Conservation (phyloP, 2,888 invertebrate species). For the Sesamia inferens region DNA sequence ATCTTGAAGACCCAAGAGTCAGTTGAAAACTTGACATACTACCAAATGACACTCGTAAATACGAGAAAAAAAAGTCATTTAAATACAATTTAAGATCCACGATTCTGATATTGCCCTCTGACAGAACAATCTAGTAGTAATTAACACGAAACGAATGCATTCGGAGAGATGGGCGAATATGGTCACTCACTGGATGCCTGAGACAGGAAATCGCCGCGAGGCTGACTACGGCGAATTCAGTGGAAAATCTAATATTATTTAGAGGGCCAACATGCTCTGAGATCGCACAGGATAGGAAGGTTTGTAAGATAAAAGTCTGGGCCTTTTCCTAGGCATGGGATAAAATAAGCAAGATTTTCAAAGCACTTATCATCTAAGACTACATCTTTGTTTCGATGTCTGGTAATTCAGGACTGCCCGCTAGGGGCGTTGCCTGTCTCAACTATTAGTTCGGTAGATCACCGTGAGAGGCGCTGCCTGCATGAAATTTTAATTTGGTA, state of each 20-base stretch:
- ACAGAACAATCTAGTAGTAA: not conserved
- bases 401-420: too few species aligned
- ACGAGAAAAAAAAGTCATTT: not conserved
- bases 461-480: not conserved
- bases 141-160: not conserved
- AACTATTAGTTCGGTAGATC: not conserved
- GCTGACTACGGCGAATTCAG: not conserved
- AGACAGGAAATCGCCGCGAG: not conserved
- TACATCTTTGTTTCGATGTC: not conserved
- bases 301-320: not conserved
- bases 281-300: not conserved
- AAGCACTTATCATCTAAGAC: conserved; percentile 17
- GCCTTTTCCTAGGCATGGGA: not conserved
- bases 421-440: too few species aligned
- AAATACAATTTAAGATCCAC: not conserved
- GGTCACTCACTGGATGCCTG: not conserved
- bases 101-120: not conserved
- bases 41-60: not conserved
- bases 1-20: not conserved
- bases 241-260: not conserved
- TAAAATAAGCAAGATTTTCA: conserved; percentile 52
- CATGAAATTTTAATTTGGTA: not conserved
- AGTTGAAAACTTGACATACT: not conserved
- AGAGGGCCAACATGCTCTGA: not conserved
- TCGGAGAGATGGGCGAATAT: not conserved